Percentiles rank a stretch among this genome's conserved stretches.
Evolutionary conservation across 2,888 invertebrate species (phyloP).

Genomic region (Hartigia nigra): DNA sequence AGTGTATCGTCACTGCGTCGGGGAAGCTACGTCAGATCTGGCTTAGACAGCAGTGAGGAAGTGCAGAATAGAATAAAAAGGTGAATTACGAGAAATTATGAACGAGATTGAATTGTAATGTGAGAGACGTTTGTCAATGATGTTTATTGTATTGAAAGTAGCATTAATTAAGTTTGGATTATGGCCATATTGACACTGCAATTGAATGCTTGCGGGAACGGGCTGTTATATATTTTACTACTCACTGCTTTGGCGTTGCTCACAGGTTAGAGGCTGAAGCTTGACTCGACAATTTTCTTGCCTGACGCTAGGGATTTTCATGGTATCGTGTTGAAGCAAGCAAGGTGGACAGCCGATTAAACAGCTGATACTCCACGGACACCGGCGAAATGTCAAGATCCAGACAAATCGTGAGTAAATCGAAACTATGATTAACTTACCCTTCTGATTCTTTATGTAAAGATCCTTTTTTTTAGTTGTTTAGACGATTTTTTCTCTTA

Average conservation of each 20-base stretch:
- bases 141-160: background rate
- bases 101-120: background rate
- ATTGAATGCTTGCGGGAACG: background rate
- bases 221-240: background rate
- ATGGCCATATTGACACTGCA: background rate
- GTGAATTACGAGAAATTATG: background rate
- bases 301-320: constrained; percentile 29
- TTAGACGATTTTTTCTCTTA: background rate
- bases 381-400: constrained; percentile 66
- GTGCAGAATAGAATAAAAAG: background rate
- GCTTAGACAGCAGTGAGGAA: background rate
- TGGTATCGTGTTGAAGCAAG: constrained; percentile 22
- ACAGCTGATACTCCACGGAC: constrained; percentile 61
- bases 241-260: background rate
- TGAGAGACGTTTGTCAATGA: background rate
- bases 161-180: background rate
- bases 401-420: constrained; percentile 62
- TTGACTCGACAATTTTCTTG: constrained; percentile 61
- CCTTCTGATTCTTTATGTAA: background rate
- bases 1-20: background rate
- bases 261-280: constrained; percentile 29
- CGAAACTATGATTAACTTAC: constrained; percentile 3
- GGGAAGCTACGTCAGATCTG: background rate
- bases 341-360: constrained; percentile 39
- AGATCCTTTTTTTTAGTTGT: background rate